Base-by-base conservation (phyloP, 1,140 invertebrate genomes). In the Sycophila sp. region DNA sequence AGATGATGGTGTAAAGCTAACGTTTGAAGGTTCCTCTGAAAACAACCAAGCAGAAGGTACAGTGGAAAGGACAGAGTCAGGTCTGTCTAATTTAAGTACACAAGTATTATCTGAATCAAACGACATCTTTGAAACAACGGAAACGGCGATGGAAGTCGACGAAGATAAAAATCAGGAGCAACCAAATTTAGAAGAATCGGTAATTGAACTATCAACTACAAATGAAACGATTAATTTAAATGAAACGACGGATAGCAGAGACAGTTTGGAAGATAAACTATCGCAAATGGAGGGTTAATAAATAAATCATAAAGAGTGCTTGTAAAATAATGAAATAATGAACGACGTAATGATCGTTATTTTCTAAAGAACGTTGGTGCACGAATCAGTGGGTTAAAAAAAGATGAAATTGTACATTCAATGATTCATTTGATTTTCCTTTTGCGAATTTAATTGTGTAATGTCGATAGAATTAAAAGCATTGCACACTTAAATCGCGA, bases 221-320 rank as follows among this genome's bases (percentile, higher is more conserved):
- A 80, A 76, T 45, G 79, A 84, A 10, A 82, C 81, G 0, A 81
- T 86, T 11, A 81, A 78, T 69, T 64, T 85, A 11, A 83, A 78
- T 10, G 85, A 86, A 24, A 78, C 83, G 1, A 82, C 76, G 13
- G 84, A 86, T 28, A 86, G 82, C 63, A 83, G 83, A 34, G 85
- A 86, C 10, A 86, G 85, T 58, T 75, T 86, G 24, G 85, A 86
- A 55, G 83, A 85, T 36, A 85, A 85, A 69, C 75, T 86, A 8
- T 85, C 84, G 19, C 81, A 84, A 53, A 86, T 86, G 83, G 84
- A 86, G 22, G 84, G 85, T 64, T 86, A 65, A 8, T 19, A 17
- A 30, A 24, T 13, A 45, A 28, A 40, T 19, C 4, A 10, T 30
- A n/a, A 24, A 58, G n/a, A 36, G 58, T 67, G n/a, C 13, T 60